A percentile compares a stretch with the other conserved stretches of the same genome.
Conservation (phyloP, 2,888 invertebrate genomes). For the Myopa tessellatipennis region DNA sequence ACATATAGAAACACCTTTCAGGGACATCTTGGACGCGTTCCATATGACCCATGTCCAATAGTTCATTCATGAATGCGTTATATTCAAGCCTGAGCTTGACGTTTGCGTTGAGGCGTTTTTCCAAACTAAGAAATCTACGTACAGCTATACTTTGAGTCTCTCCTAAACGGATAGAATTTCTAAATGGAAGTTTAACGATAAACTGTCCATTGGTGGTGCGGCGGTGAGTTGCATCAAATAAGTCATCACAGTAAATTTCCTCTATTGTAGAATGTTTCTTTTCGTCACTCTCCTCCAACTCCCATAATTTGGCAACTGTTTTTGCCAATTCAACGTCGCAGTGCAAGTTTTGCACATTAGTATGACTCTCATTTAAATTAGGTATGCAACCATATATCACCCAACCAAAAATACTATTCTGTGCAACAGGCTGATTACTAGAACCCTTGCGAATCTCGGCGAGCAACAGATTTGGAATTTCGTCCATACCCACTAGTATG, state of each 20-base stretch:
- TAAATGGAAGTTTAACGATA: slow-evolving; percentile 9
- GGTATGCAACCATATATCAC: background rate
- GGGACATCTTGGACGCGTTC: background rate
- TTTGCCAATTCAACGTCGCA: background rate
- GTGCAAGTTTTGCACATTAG: background rate
- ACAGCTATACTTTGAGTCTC: background rate
- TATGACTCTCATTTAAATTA: background rate
- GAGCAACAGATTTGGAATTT: background rate
- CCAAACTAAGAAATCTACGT: background rate
- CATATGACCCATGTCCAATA: background rate
- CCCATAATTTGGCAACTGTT: background rate
- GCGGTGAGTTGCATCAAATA: background rate
- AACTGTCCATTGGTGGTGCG: background rate
- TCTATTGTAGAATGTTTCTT: background rate
- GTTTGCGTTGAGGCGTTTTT: background rate
- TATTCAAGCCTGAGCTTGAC: background rate
- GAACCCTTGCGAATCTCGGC: background rate
- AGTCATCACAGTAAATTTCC: background rate
- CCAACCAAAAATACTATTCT: background rate
- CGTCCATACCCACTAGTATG: background rate
- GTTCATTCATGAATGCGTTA: background rate
- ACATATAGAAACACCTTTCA: background rate
- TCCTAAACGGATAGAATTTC: background rate
- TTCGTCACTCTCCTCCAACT: background rate
- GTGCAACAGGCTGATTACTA: background rate